A percentile compares a stretch with the other conserved stretches of the same genome.
Conservation (phyloP, 2,888 invertebrate genomes). For the Cantharis nigra region DNA sequence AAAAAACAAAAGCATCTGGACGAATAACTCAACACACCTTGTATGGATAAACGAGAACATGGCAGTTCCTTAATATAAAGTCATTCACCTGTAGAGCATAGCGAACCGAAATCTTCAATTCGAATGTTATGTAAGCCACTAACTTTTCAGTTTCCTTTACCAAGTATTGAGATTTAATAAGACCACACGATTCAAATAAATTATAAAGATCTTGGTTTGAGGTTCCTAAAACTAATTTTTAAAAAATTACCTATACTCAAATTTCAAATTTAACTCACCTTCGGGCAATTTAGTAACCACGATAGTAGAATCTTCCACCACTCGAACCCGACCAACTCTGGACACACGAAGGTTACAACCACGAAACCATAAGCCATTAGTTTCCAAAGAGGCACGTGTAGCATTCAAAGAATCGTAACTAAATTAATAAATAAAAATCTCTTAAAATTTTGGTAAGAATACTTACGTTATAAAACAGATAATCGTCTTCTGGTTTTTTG, state of each 20-base stretch:
- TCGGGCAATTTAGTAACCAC: not conserved
- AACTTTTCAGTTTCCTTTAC: not conserved
- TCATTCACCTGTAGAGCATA: not conserved
- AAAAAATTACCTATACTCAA: not conserved
- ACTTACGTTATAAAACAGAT: not conserved
- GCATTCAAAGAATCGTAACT: not conserved
- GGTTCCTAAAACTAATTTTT: not conserved
- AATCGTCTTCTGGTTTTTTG: not conserved
- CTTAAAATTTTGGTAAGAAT: not conserved
- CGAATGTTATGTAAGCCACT: not conserved
- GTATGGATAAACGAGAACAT: not conserved
- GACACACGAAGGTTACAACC: not conserved
- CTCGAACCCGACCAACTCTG: not conserved
- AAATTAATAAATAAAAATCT: not conserved
- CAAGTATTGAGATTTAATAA: not conserved
- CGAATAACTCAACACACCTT: not conserved
- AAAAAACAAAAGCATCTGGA: not conserved
- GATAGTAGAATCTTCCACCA: not conserved
- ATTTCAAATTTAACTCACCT: not conserved
- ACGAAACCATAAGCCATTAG: not conserved
- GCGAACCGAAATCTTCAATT: not conserved
- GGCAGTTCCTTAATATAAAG: not conserved
- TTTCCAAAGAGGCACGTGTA: not conserved
- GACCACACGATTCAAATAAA: not conserved
- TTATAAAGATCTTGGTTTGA: not conserved